These are phyloP conservation scores for Parnassius orleans DNA, from an alignment of 2,888 invertebrate genomes.

Conservation along the genomic window DNA sequence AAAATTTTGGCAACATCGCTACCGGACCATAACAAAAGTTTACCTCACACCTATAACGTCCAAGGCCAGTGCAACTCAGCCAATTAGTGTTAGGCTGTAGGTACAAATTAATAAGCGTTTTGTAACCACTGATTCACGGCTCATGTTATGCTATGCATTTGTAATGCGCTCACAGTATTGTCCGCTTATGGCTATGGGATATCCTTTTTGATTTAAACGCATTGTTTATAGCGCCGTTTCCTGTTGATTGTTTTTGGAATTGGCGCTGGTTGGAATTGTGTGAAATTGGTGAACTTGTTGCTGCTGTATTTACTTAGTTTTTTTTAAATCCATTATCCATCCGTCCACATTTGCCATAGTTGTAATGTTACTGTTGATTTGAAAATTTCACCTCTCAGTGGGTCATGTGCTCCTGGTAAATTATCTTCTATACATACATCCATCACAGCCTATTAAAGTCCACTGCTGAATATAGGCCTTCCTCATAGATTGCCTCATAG, in stretches of 20 bases:
- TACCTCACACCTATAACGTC: neutral
- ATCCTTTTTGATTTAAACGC: constrained; percentile 54
- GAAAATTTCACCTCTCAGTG: no score
- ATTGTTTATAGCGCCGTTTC: constrained; percentile 42
- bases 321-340: neutral
- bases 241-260: constrained; percentile 46
- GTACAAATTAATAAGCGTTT: constrained; percentile 34
- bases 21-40: neutral
- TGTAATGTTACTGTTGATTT: no score
- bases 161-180: constrained; percentile 37
- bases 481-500: no score
- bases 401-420: no score
- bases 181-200: constrained; percentile 51
- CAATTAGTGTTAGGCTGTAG: constrained; percentile 26
- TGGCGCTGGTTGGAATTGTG: constrained; percentile 4
- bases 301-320: neutral
- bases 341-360: no score
- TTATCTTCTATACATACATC: no score
- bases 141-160: constrained; percentile 28
- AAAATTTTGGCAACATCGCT: no score
- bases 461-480: no score
- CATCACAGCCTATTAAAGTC: no score
- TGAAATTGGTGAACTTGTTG: constrained; percentile 1
- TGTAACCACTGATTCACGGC: constrained; percentile 34
- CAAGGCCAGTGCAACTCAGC: constrained; percentile 15